Percentiles rank a stretch among this genome's conserved stretches.
Conservation (phyloP, 1,140 invertebrate species). For the Aleiodes sp. region DNA sequence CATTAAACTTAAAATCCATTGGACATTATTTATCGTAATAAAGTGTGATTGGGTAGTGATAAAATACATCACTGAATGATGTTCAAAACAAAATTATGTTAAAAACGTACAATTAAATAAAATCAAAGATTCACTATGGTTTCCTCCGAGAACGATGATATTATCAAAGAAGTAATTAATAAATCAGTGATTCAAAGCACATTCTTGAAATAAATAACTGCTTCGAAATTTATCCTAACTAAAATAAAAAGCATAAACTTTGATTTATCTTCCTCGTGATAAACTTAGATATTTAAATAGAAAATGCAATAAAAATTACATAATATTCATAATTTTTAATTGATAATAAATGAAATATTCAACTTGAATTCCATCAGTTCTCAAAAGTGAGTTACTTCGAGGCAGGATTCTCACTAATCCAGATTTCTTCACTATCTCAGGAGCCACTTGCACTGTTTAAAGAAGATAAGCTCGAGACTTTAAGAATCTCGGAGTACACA, state of each 20-base stretch:
- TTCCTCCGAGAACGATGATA: background rate
- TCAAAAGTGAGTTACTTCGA: no score
- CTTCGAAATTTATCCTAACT: no score
- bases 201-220: no score
- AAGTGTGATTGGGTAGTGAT: background rate
- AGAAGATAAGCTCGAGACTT: slow-evolving; percentile 36
- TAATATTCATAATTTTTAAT: no score
- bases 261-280: no score
- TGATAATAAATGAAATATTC: no score
- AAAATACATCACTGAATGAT: background rate
- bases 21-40: background rate
- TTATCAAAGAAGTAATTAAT: background rate
- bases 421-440: slow-evolving; percentile 32
- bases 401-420: no score
- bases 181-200: background rate
- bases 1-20: background rate
- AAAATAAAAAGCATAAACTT: no score
- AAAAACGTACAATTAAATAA: background rate
- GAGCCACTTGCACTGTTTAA: slow-evolving; percentile 29
- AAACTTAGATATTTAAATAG: no score
- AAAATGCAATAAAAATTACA: no score
- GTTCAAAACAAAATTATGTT: background rate
- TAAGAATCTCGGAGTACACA: background rate
- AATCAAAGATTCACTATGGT: background rate
- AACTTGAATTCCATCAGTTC: no score